Evolutionary conservation across 1,140 invertebrate genomes (phyloP).

Genomic region (Caenorhabditis inopinata): DNA sequence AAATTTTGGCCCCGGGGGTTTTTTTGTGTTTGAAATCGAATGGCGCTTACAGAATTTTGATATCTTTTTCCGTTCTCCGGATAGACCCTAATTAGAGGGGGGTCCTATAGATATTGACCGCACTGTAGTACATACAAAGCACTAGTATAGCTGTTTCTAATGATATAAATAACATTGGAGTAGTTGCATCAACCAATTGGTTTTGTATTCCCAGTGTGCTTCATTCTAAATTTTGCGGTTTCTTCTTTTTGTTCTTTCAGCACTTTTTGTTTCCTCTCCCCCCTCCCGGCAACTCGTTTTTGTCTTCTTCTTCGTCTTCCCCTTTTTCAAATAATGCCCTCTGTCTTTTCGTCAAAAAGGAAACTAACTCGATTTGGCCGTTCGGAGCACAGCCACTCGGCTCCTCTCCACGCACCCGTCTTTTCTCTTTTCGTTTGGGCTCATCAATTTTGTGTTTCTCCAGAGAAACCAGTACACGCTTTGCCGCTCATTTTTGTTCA

Average conservation of each 20-base stretch:
- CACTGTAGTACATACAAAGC: no score
- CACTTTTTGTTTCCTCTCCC: neutral
- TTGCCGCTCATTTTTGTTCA: no score
- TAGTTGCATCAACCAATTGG: no score
- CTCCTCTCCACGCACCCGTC: neutral
- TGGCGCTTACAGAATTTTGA: no score
- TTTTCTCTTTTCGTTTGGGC: neutral
- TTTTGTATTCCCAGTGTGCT: neutral
- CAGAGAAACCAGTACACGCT: neutral
- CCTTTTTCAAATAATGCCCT: no score
- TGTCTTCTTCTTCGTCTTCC: neutral
- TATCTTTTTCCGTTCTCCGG: no score
- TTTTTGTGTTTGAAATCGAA: no score
- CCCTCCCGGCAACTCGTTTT: neutral
- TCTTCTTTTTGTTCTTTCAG: constrained; percentile 5
- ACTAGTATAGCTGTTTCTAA: neutral
- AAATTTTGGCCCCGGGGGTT: no score
- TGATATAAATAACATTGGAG: constrained; percentile 13
- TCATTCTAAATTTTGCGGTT: neutral
- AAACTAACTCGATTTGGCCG: constrained; percentile 29
- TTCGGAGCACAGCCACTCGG: neutral
- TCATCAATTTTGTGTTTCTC: constrained; percentile 19
- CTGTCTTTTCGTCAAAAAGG: neutral
- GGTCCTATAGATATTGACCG: no score
- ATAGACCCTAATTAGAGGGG: no score